Percentiles rank a stretch among this genome's conserved stretches.
Evolutionary conservation across 2,113 vertebrate genomes (phyloP).

Genomic region (Bujurquina vittata): DNA sequence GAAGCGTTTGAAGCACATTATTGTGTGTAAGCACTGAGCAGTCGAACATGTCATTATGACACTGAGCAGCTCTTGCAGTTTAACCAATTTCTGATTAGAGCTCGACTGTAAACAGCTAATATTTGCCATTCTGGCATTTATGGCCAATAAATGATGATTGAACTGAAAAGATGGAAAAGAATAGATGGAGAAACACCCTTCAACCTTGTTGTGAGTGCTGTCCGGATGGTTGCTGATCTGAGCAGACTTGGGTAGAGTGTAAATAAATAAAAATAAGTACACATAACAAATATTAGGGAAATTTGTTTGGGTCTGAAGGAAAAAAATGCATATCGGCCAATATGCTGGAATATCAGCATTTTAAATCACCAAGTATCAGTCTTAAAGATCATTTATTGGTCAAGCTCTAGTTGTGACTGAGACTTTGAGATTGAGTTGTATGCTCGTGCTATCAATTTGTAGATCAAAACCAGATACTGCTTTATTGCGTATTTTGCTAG

Average conservation of each 20-base stretch:
- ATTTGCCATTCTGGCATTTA: neutral
- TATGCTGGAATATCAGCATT: neutral
- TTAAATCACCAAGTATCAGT: neutral
- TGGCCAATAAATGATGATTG: no score
- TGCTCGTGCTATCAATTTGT: no score
- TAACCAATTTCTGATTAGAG: neutral
- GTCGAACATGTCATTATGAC: neutral
- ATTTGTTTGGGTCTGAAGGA: neutral
- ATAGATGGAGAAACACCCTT: no score
- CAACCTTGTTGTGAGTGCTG: no score
- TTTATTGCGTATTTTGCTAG: no score
- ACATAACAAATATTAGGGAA: neutral
- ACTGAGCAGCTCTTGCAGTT: neutral
- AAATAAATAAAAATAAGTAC: neutral
- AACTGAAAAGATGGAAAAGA: no score
- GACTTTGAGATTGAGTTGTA: no score
- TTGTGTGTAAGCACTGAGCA: neutral
- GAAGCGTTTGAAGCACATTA: neutral
- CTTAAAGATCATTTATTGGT: no score
- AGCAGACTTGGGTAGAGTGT: neutral
- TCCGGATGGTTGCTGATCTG: no score
- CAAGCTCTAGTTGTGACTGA: no score
- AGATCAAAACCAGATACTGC: no score
- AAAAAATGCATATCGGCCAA: neutral
- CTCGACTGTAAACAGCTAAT: neutral